A percentile compares a stretch with the other conserved stretches of the same genome.
phyloP scores from a whole-genome alignment of 2,797 vertebrate genomes.

The Clamator glandarius region DNA sequence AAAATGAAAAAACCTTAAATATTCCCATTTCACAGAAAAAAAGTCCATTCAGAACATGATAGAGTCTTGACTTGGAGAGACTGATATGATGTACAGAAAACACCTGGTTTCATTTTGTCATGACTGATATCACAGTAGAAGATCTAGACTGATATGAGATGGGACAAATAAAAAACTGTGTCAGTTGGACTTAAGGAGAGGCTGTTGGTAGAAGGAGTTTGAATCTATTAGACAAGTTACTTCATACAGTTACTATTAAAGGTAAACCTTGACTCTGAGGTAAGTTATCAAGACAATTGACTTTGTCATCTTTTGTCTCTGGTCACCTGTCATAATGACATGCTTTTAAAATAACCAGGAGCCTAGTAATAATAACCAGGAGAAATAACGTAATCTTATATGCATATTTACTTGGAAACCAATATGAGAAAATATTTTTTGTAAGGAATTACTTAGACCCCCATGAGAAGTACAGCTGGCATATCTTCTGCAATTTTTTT shows the following conservation, averaged over 20 bases:
- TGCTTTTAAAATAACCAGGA: background rate
- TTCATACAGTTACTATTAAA: background rate
- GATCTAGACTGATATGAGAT: background rate
- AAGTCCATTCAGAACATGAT: background rate
- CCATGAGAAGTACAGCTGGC: background rate
- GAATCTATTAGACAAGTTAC: background rate
- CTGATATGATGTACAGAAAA: background rate
- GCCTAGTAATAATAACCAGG: background rate
- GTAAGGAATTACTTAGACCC: background rate
- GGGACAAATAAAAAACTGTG: background rate
- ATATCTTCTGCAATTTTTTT: background rate
- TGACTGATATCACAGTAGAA: background rate
- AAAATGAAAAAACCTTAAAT: background rate
- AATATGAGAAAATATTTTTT: background rate
- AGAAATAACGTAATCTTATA: background rate
- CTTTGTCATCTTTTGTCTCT: background rate
- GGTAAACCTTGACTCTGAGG: background rate
- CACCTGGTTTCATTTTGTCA: background rate
- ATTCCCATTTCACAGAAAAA: background rate
- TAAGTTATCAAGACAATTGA: background rate
- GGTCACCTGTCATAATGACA: background rate
- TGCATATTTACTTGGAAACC: background rate
- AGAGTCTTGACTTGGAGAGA: background rate
- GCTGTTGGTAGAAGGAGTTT: background rate
- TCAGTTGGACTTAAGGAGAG: background rate